A percentile compares a stretch with the other conserved stretches of the same genome.
These are phyloP conservation scores for Phyllotreta cruciferae DNA, from an alignment of 2,888 invertebrate species.

Conservation along the genomic window DNA sequence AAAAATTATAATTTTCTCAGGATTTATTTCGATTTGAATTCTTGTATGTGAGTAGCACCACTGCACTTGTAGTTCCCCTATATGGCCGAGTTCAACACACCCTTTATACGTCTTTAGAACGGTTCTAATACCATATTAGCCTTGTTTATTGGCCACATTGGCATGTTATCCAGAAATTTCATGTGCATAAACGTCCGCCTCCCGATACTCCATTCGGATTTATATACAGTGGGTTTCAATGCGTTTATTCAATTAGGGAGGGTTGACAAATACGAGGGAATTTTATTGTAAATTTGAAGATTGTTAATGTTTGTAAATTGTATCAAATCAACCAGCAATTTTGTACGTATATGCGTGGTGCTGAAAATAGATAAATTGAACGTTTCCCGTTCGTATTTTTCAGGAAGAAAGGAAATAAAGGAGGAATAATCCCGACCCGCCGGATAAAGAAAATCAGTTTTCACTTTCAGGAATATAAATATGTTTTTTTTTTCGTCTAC, in stretches of 20 bases:
- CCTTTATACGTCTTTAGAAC: slow-evolving; percentile 42
- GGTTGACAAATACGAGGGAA: slow-evolving; percentile 1
- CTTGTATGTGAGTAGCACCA: slow-evolving; percentile 4
- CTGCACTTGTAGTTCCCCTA: background rate
- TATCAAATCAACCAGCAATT: no score
- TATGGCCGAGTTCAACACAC: slow-evolving; percentile 42
- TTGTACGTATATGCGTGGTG: no score
- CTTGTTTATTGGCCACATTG: slow-evolving; percentile 44
- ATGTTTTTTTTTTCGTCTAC: no score
- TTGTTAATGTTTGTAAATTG: background rate
- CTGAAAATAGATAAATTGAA: no score
- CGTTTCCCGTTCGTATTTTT: no score
- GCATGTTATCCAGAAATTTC: slow-evolving; percentile 42
- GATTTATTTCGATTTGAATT: no score
- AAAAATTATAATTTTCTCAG: no score
- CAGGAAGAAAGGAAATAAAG: no score
- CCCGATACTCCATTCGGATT: slow-evolving; percentile 39
- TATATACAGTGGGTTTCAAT: slow-evolving; percentile 27
- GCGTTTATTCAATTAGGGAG: slow-evolving; percentile 22
- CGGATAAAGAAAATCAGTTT: no score
- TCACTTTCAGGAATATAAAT: no score
- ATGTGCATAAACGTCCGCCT: slow-evolving; percentile 41
- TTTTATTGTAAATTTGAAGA: background rate
- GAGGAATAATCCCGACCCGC: no score
- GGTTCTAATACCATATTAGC: slow-evolving; percentile 42